phyloP scores from a whole-genome alignment of 2,797 vertebrate genomes.

The Yasuhikotakia modesta region DNA sequence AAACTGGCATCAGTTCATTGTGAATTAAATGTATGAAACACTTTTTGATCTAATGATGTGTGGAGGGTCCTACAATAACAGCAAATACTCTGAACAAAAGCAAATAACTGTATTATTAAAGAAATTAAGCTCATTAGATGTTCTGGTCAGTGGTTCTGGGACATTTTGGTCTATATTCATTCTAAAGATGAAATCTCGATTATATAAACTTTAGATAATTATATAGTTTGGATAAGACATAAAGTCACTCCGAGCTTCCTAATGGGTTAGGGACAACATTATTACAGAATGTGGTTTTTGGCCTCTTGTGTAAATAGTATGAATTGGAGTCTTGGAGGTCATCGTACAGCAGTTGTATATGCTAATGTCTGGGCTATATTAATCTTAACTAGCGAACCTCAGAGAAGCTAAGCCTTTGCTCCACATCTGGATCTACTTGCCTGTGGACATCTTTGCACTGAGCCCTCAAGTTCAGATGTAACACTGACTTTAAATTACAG shows the following conservation, averaged over 20 bases:
- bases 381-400: conserved; percentile 90
- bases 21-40: background rate
- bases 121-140: background rate
- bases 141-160: background rate
- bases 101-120: background rate
- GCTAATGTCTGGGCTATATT: conserved; percentile 82
- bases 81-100: background rate
- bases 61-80: conserved; percentile 1
- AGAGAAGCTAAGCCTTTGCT: conserved; percentile 89
- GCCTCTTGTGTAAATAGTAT: conserved; percentile 37
- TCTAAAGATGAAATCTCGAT: conserved; percentile 68
- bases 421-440: conserved; percentile 97
- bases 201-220: conserved; percentile 44
- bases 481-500: conserved; percentile 67
- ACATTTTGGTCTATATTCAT: background rate
- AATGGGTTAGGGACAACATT: conserved; percentile 48
- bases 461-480: conserved; percentile 86
- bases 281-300: conserved; percentile 55
- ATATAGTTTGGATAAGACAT: conserved; percentile 51
- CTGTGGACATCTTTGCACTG: conserved; percentile 85
- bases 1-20: background rate
- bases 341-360: conserved; percentile 41
- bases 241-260: conserved; percentile 38
- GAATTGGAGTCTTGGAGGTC: conserved; percentile 66
- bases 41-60: background rate